Evolutionary conservation across 2,888 invertebrate species (phyloP).

Genomic region (Agriopis marginaria): DNA sequence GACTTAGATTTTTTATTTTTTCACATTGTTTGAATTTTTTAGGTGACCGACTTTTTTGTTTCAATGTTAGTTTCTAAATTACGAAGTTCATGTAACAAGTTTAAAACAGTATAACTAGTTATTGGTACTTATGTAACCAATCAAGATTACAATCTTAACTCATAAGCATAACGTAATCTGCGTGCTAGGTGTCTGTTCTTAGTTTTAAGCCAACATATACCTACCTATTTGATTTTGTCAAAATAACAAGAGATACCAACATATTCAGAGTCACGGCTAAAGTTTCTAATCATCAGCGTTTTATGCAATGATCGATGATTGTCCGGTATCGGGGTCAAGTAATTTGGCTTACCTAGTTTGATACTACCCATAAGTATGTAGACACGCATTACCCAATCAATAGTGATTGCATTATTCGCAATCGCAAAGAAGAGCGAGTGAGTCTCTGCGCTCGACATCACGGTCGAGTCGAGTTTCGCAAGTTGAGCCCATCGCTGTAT

Average conservation of each 20-base stretch:
- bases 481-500: constrained; percentile 85
- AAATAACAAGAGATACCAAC: background rate
- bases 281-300: constrained; percentile 1
- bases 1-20: constrained; percentile 48
- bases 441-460: constrained; percentile 70
- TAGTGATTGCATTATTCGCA: constrained; percentile 69
- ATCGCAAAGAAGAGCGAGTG: constrained; percentile 67
- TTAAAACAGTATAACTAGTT: constrained; percentile 7
- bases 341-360: constrained; percentile 25
- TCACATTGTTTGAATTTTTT: constrained; percentile 36
- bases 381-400: constrained; percentile 57
- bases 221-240: background rate
- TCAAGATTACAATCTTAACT: background rate
- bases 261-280: background rate
- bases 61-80: constrained; percentile 23
- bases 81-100: constrained; percentile 20
- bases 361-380: constrained; percentile 29
- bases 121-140: background rate
- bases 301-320: constrained; percentile 17
- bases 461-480: constrained; percentile 81
- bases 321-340: constrained; percentile 24
- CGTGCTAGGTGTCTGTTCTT: background rate
- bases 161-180: background rate
- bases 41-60: constrained; percentile 24
- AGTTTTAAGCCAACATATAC: background rate